Base-by-base conservation (phyloP, 2,113 vertebrate genomes). In the Heptranchias perlo region DNA sequence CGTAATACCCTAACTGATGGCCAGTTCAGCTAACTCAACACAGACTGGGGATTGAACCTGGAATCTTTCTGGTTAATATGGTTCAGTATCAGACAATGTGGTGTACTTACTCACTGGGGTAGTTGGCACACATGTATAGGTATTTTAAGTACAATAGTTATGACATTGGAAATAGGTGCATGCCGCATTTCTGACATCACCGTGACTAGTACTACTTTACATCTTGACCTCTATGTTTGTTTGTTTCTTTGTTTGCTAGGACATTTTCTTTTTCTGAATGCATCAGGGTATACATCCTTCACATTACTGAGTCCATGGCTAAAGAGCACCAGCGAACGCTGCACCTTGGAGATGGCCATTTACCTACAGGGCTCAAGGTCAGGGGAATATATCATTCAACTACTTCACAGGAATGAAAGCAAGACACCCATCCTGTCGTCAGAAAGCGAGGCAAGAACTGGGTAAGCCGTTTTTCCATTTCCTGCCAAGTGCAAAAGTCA, bases 281-380 rank as follows among this genome's bases (percentile, higher is more conserved):
- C 97, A 6, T 98, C 98, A 0, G 97, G 97, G 3, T 97, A 97
- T 92, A 97, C 96, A 0, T 98, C 98, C 11, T 98, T 98, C 4
- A 97, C 98, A 97, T 98, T 99, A 96, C 97, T 99, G 97, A 99
- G 98, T 96, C 99, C 99, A 0, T 99, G 99, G 99, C 97, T 99
- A 97, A 97, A 98, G 96, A 98, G 98, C 93, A 97, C 96, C 18
- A 98, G 97, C 1, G 97, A 97, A 47, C 97, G 97, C 28, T 99
- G 99, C 47, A 96, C 97, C 0, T 97, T 99, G 96, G 98, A 99
- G 95, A 97, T 99, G 97, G 98, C 98, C 0, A 97, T 99, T 91
- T 99, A 98, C 97, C 98, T 98, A 61, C 98, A 98, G 96, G 97
- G 98, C 64, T 98, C 97, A 96, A 98, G 98, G 96, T 98, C 96